phyloP scores from a whole-genome alignment of 2,888 invertebrate species.

The Tromatobia lineatoria region DNA sequence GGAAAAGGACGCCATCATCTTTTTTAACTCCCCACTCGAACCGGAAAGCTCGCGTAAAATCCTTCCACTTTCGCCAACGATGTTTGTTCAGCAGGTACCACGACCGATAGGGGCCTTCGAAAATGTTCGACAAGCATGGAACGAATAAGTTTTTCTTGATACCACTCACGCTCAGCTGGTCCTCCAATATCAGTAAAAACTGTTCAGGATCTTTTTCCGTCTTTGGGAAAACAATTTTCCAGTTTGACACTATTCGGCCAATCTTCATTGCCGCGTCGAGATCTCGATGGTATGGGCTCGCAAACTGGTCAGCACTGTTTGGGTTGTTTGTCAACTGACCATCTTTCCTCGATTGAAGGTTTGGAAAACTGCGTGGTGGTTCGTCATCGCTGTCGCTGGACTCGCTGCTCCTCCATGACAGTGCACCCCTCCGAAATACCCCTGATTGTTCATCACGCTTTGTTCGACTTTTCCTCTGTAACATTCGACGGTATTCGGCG shows the following conservation, averaged over 20 bases:
- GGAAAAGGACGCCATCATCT: slow-evolving; percentile 43
- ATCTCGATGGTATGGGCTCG: slow-evolving; percentile 10
- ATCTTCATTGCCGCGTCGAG: slow-evolving; percentile 45
- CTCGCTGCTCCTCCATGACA: slow-evolving; percentile 35
- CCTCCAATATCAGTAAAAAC: slow-evolving; percentile 52
- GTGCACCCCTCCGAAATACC: slow-evolving; percentile 16
- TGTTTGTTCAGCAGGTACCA: slow-evolving; percentile 57
- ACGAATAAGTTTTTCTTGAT: slow-evolving; percentile 50
- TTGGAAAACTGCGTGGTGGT: too few relatives aligned
- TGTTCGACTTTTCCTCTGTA: not conserved
- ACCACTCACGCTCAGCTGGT: slow-evolving; percentile 46
- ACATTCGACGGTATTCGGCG: not conserved
- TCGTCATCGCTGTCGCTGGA: slow-evolving; percentile 45
- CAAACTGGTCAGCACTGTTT: too few relatives aligned
- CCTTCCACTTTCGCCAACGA: slow-evolving; percentile 47
- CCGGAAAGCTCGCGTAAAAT: slow-evolving; percentile 54
- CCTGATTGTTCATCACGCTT: not conserved
- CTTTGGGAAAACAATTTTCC: slow-evolving; percentile 56
- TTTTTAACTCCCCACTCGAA: slow-evolving; percentile 59
- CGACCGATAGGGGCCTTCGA: slow-evolving; percentile 55
- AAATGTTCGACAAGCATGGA: slow-evolving; percentile 57
- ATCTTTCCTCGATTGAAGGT: not conserved
- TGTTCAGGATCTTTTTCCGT: slow-evolving; percentile 57
- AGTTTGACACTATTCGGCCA: slow-evolving; percentile 52
- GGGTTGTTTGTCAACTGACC: too few relatives aligned